Conservation (phyloP, 2,888 invertebrate genomes). For the Lomographa bimaculata region DNA sequence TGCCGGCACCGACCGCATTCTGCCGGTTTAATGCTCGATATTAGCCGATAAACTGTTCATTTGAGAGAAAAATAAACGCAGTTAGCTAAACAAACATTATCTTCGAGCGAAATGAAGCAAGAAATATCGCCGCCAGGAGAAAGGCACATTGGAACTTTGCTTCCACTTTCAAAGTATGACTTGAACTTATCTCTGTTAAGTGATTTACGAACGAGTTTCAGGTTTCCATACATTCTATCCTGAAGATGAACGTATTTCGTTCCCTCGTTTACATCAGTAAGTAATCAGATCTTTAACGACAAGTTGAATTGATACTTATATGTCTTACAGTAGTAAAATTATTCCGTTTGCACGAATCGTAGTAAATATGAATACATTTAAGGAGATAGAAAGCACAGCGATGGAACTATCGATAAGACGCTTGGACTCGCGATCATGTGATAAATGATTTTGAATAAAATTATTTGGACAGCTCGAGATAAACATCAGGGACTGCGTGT, state of each 20-base stretch:
- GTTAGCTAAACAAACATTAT: slow-evolving; percentile 60
- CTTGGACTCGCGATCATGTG: slow-evolving; percentile 31
- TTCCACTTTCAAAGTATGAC: slow-evolving; percentile 21
- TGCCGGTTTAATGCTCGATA: slow-evolving; percentile 53
- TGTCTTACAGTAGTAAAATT: slow-evolving; percentile 22
- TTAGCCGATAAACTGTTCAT: slow-evolving; percentile 60
- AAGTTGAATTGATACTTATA: slow-evolving; percentile 22
- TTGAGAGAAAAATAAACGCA: slow-evolving; percentile 64
- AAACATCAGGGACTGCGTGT: slow-evolving; percentile 34
- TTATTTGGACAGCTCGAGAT: slow-evolving; percentile 45
- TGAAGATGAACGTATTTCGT: slow-evolving; percentile 16
- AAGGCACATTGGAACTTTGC: slow-evolving; percentile 32
- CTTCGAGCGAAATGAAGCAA: slow-evolving; percentile 49
- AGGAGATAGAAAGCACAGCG: slow-evolving; percentile 13
- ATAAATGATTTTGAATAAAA: slow-evolving; percentile 41
- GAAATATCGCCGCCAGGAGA: slow-evolving; percentile 38
- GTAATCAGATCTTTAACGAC: slow-evolving; percentile 35
- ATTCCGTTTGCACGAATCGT: slow-evolving; percentile 22
- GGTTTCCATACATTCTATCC: slow-evolving; percentile 21
- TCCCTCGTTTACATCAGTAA: slow-evolving; percentile 28
- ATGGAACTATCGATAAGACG: slow-evolving; percentile 22
- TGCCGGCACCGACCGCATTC: slow-evolving; percentile 52
- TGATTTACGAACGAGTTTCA: slow-evolving; percentile 22
- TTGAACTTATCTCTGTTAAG: slow-evolving; percentile 14
- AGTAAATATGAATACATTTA: slow-evolving; percentile 4